These are phyloP conservation scores for Agonopterix alstromeriana DNA, from an alignment of 2,888 invertebrate species.

Conservation along the genomic window DNA sequence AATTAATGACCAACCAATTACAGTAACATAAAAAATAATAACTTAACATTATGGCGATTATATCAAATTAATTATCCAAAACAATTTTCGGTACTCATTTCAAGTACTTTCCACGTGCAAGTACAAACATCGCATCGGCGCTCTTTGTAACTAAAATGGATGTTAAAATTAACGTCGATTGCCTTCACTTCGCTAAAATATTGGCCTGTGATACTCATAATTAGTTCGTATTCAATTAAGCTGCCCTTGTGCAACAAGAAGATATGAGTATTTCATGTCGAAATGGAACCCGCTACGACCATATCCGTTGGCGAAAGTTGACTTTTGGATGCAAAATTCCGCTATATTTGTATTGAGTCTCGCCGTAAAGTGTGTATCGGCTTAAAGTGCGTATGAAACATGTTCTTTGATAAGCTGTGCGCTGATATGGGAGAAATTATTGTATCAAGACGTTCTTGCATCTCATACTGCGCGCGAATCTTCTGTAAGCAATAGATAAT, in stretches of 20 bases:
- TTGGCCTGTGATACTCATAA: slow-evolving; percentile 21
- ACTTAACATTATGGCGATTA: background rate
- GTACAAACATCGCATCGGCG: background rate
- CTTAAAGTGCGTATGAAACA: slow-evolving; percentile 25
- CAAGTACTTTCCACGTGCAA: background rate
- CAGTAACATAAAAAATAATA: too few relatives aligned
- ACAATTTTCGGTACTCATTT: slow-evolving; percentile 2
- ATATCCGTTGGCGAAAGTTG: slow-evolving; percentile 64
- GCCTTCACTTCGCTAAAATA: slow-evolving; percentile 20
- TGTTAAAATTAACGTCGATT: background rate
- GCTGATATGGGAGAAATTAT: slow-evolving; percentile 5
- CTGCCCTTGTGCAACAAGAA: slow-evolving; percentile 12
- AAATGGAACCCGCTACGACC: slow-evolving; percentile 43
- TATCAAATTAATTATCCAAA: slow-evolving; percentile 5
- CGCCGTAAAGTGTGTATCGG: slow-evolving; percentile 42
- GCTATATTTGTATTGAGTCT: slow-evolving; percentile 40
- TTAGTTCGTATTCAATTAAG: slow-evolving; percentile 33
- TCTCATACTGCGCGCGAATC: background rate
- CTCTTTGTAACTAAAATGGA: background rate
- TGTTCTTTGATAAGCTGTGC: slow-evolving; percentile 13
- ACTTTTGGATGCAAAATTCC: slow-evolving; percentile 43
- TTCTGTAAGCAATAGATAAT: too few relatives aligned
- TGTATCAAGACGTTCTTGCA: background rate
- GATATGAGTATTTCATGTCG: slow-evolving; percentile 27
- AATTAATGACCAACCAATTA: too few relatives aligned